Percentiles rank a stretch among this genome's conserved stretches.
Evolutionary conservation across 1,140 invertebrate genomes (phyloP).

Genomic region (Neuroterus valhalla): DNA sequence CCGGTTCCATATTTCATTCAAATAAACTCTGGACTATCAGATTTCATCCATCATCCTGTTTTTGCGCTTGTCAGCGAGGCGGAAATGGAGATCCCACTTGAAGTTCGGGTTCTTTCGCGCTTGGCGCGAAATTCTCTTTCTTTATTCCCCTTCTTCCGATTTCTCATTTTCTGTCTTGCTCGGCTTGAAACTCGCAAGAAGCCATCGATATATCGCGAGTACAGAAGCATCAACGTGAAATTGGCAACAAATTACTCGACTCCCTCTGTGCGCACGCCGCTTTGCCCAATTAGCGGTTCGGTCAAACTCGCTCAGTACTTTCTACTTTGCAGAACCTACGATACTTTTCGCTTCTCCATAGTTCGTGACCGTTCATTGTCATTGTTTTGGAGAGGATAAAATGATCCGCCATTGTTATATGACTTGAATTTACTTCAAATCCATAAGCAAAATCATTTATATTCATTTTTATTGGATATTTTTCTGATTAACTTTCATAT

Average conservation of each 20-base stretch:
- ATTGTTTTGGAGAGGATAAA: slow-evolving; percentile 47
- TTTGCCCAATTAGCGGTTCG: slow-evolving; percentile 56
- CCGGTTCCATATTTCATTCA: slow-evolving; percentile 28
- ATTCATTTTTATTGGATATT: too few species aligned
- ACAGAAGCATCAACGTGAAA: slow-evolving; percentile 54
- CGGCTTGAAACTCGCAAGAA: slow-evolving; percentile 13
- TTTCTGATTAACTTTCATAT: too few species aligned
- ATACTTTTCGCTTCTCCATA: slow-evolving; percentile 47
- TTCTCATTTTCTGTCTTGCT: slow-evolving; percentile 11
- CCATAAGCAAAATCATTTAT: too few species aligned
- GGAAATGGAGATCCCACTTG: slow-evolving; percentile 49
- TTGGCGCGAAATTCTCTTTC: slow-evolving; percentile 39
- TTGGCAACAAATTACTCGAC: slow-evolving; percentile 60
- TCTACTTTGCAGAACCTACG: slow-evolving; percentile 44
- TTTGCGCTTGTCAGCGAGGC: slow-evolving; percentile 33
- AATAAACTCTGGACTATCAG: slow-evolving; percentile 18
- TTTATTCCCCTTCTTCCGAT: slow-evolving; percentile 6
- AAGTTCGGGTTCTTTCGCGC: slow-evolving; percentile 36
- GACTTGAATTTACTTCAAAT: slow-evolving; percentile 34
- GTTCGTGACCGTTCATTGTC: slow-evolving; percentile 49
- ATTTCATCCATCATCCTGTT: slow-evolving; percentile 27
- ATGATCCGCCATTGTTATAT: slow-evolving; percentile 42
- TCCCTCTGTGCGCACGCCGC: slow-evolving; percentile 48
- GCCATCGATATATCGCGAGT: slow-evolving; percentile 47
- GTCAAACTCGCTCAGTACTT: slow-evolving; percentile 46